A percentile compares a stretch with the other conserved stretches of the same genome.
Evolutionary conservation across 2,888 invertebrate species (phyloP).

Genomic region (Altica lythri): DNA sequence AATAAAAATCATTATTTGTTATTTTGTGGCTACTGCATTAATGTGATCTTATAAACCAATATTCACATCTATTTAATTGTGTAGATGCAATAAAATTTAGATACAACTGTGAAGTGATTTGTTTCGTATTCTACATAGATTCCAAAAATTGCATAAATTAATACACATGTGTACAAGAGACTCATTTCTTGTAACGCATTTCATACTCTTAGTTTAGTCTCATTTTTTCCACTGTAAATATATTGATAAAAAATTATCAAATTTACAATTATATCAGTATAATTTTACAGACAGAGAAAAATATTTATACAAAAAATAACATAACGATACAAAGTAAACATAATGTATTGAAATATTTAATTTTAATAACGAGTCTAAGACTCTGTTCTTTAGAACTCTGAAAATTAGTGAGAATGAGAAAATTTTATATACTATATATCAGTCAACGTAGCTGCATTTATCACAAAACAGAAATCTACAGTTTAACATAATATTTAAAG

Average conservation of each 20-base stretch:
- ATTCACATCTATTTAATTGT: too few species aligned
- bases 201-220: slow-evolving; percentile 14
- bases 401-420: slow-evolving; percentile 30
- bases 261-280: neutral
- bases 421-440: slow-evolving; percentile 24
- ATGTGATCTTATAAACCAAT: too few species aligned
- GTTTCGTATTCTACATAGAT: too few species aligned
- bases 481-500: neutral
- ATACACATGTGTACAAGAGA: too few species aligned
- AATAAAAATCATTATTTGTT: too few species aligned
- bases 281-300: neutral
- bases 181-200: slow-evolving; percentile 14
- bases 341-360: neutral
- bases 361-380: slow-evolving; percentile 8
- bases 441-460: slow-evolving; percentile 23
- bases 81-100: too few species aligned
- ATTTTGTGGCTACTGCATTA: too few species aligned
- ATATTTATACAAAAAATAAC: slow-evolving; percentile 15
- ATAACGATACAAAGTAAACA: slow-evolving; percentile 20
- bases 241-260: neutral
- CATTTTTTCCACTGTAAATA: slow-evolving; percentile 14
- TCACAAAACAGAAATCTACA: slow-evolving; percentile 22
- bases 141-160: too few species aligned
- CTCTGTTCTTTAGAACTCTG: slow-evolving; percentile 3
- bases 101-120: too few species aligned